These are phyloP conservation scores for Philaethria dido DNA, from an alignment of 2,888 invertebrate species.

Conservation along the genomic window DNA sequence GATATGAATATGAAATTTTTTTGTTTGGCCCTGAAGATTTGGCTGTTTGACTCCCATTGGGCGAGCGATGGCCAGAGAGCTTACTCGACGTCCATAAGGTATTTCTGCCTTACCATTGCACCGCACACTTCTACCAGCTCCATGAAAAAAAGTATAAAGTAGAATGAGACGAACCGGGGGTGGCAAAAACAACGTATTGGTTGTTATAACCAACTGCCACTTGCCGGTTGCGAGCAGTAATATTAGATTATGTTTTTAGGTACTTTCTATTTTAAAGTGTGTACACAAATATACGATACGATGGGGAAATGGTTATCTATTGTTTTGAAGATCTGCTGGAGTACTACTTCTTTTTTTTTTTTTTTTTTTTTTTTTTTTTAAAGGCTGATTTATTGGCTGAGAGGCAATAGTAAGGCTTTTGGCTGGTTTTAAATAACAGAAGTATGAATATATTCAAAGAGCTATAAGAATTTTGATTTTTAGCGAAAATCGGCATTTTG, in stretches of 20 bases:
- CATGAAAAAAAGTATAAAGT: constrained; percentile 55
- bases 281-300: constrained; percentile 7
- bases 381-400: no score
- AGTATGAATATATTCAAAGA: no score
- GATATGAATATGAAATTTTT: constrained; percentile 18
- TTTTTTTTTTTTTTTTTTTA: no score
- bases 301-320: background rate
- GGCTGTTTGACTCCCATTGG: constrained; percentile 22
- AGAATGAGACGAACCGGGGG: constrained; percentile 68
- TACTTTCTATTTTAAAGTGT: constrained; percentile 13
- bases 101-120: constrained; percentile 43
- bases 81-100: constrained; percentile 54
- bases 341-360: background rate
- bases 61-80: constrained; percentile 33
- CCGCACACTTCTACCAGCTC: constrained; percentile 44
- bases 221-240: constrained; percentile 45
- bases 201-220: constrained; percentile 72
- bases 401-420: no score
- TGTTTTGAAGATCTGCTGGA: background rate
- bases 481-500: no score
- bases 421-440: no score
- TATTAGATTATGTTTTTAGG: constrained; percentile 33
- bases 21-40: constrained; percentile 18
- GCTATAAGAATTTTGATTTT: no score
- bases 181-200: constrained; percentile 78